Evolutionary conservation across 1,140 invertebrate species (phyloP).

Genomic region (Ips nitidus): DNA sequence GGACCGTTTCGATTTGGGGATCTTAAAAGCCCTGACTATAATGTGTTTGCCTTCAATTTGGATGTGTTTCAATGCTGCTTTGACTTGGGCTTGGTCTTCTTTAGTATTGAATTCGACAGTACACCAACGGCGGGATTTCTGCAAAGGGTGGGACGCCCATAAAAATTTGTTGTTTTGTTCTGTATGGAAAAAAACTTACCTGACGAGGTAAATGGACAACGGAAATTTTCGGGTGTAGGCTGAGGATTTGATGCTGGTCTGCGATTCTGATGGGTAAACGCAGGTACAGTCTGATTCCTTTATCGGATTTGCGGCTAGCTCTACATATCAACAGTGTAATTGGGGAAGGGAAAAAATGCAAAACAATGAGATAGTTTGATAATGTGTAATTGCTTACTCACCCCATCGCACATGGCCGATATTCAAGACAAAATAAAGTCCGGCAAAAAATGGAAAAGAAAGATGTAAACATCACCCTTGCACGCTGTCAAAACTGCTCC

Average conservation of each 20-base stretch:
- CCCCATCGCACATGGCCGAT: no score
- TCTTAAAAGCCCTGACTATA: slow-evolving; percentile 13
- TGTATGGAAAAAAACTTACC: slow-evolving; percentile 5
- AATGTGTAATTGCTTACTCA: no score
- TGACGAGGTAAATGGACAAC: slow-evolving; percentile 30
- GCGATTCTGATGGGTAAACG: slow-evolving; percentile 33
- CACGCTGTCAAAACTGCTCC: no score
- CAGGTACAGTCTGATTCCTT: slow-evolving; percentile 22
- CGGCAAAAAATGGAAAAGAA: no score
- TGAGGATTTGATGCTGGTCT: slow-evolving; percentile 29
- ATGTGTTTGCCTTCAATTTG: slow-evolving; percentile 25
- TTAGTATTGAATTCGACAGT: slow-evolving; percentile 30
- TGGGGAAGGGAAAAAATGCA: no score
- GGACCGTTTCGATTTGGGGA: slow-evolving; percentile 1
- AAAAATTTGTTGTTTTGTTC: no score
- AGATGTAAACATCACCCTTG: no score
- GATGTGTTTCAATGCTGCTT: slow-evolving; percentile 10
- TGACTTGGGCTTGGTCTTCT: slow-evolving; percentile 16
- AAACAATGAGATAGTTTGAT: no score
- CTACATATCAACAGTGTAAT: background rate
- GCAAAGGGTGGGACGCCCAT: background rate
- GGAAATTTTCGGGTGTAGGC: slow-evolving; percentile 28
- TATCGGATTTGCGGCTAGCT: background rate
- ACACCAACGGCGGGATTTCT: slow-evolving; percentile 40
- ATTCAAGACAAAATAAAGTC: no score